Evolutionary conservation across 2,113 vertebrate species (phyloP).

Genomic region (Corydoras sp.): DNA sequence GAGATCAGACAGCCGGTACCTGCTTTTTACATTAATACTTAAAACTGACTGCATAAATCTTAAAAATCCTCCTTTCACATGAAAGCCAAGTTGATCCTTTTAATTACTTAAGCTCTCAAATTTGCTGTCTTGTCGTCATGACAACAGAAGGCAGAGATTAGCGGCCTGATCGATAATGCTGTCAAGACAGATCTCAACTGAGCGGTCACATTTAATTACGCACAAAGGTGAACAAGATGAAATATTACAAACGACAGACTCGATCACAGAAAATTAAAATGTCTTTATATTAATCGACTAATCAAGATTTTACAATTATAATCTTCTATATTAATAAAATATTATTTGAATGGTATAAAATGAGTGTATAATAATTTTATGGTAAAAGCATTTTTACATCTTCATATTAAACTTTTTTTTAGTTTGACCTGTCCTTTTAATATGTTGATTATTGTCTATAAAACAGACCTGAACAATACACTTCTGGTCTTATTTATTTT

Average conservation of each 20-base stretch:
- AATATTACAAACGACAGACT: constrained; percentile 6
- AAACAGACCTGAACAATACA: too few species aligned
- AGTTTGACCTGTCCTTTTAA: too few species aligned
- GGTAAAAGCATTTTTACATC: too few species aligned
- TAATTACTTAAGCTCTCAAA: constrained; percentile 23
- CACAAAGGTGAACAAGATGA: constrained; percentile 21
- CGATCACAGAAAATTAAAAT: too few species aligned
- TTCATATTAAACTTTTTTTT: too few species aligned
- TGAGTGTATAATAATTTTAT: too few species aligned
- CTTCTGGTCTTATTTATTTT: too few species aligned
- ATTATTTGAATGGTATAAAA: not conserved
- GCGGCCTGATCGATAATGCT: constrained; percentile 26
- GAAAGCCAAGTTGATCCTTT: constrained; percentile 10
- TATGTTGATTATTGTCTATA: too few species aligned
- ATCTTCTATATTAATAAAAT: not conserved
- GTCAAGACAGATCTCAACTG: constrained; percentile 11
- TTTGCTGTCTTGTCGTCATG: constrained; percentile 8
- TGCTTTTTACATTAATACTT: too few species aligned
- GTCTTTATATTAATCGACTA: too few species aligned
- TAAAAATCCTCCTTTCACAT: not conserved
- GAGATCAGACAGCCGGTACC: too few species aligned
- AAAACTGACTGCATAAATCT: too few species aligned
- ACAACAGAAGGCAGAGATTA: constrained; percentile 19
- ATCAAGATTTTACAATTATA: not conserved
- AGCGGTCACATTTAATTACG: constrained; percentile 34